Evolutionary conservation across 2,113 vertebrate genomes (phyloP), one percentile per base, ranked within the genome.

Genomic region (Orycteropus afer): DNA sequence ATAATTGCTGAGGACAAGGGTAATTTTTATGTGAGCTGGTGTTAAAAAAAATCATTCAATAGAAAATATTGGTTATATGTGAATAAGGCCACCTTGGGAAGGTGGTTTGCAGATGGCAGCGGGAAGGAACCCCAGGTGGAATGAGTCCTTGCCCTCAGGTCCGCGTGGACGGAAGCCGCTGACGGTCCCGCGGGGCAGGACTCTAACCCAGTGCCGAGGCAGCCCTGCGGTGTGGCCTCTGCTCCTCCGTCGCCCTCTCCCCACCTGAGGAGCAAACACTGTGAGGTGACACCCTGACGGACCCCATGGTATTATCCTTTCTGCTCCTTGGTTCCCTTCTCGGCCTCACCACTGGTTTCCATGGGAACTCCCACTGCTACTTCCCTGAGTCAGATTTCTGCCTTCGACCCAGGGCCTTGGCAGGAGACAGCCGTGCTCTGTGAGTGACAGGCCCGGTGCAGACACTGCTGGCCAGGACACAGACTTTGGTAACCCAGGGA

Each of bases 341-440:
- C 5, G 51, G 29, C 51, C 47, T 57, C 18, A 13, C 42, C 20
- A 20, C 1, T 40, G 74, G 90, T 95, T 91, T 93, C 96, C 94
- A 92, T 90, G 95, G 95, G 95, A 95, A 97, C 94, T 9, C 25
- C 57, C 11, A 1, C 0, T 4, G n/a, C 83, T 73, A 7, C 51
- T 59, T 73, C 51, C 77, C 25, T 32, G n/a, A 78, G 79, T 83
- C 57, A 81, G 45, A 37, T 89, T 80, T 45, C 84, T 76, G 51
- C 83, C 67, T n/a, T 45, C 17, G 67, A 40, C 77, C n/a, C 11
- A 13, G 22, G 27, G 47, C 37, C 59, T 83, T 32, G 0, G 2
- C 7, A 8, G 63, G 51, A 45, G 53, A 49, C 53, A 37, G n/a
- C 22, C n/a, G 17, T 10, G 40, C 53, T 27, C 17, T 4, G 7